phyloP scores from a whole-genome alignment of 53 echinoderm and acorn worm genomes.

The Luidia sarsii region DNA sequence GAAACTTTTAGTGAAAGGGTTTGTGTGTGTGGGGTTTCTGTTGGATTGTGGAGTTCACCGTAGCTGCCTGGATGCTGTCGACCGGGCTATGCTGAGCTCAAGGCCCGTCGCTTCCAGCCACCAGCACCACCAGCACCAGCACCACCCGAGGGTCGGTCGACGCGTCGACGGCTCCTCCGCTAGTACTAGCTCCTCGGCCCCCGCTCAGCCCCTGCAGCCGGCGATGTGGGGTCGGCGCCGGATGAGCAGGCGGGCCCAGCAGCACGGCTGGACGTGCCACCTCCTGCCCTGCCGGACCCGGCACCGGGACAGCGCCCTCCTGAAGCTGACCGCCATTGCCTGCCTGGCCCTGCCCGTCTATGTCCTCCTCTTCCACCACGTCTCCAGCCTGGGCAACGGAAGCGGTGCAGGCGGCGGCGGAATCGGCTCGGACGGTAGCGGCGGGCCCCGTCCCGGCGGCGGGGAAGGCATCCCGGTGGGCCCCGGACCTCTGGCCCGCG shows the following conservation, averaged over 20 bases:
- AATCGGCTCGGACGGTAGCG: not conserved
- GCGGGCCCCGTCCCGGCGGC: not conserved
- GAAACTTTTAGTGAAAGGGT: too few species aligned
- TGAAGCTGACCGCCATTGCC: conserved; percentile 41
- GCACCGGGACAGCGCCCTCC: conserved; percentile 56
- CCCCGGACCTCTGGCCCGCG: not conserved
- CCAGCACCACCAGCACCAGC: too few species aligned
- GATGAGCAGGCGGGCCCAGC: not conserved
- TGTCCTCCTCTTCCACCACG: conserved; percentile 53
- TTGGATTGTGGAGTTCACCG: too few species aligned
- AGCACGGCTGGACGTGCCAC: conserved; percentile 5
- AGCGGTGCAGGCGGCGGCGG: not conserved
- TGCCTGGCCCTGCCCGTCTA: conserved; percentile 66
- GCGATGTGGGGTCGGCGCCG: conserved; percentile 16
- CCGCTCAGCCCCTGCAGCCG: too few species aligned
- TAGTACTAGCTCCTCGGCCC: too few species aligned
- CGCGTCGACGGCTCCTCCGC: too few species aligned
- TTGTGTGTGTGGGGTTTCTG: too few species aligned
- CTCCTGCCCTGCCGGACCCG: conserved; percentile 39
- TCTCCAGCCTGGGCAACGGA: conserved; percentile 14
- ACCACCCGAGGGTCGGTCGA: too few species aligned
- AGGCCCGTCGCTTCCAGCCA: too few species aligned
- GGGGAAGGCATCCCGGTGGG: not conserved
- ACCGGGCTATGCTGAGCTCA: too few species aligned
- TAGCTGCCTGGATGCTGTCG: too few species aligned